These are phyloP conservation scores for Cheilosia pagana DNA, from an alignment of 2,888 invertebrate species.

Conservation along the genomic window DNA sequence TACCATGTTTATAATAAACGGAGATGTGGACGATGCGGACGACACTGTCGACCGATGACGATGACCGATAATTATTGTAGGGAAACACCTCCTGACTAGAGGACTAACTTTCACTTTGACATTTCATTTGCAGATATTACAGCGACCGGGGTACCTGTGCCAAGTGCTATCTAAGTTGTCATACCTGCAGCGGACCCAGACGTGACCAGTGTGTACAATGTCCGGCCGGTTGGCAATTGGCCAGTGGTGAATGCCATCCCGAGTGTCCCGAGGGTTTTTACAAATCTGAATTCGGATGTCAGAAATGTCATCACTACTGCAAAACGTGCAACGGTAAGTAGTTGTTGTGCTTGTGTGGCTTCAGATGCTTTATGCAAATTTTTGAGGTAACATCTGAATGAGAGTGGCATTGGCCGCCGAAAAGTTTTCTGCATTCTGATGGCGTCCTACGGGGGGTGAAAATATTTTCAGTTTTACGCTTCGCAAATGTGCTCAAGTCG, in stretches of 20 bases:
- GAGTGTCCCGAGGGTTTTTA: conserved; percentile 95
- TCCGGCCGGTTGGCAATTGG: conserved; percentile 91
- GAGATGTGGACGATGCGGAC: neutral
- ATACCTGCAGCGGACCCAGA: conserved; percentile 93
- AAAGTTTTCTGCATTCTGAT: neutral
- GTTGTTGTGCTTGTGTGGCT: conserved; percentile 10
- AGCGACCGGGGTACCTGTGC: conserved; percentile 93
- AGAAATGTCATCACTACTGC: conserved; percentile 95
- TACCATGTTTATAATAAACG: conserved; percentile 14
- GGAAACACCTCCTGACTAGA: neutral
- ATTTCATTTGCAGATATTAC: conserved; percentile 87
- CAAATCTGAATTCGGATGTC: conserved; percentile 91
- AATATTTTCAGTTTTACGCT: conserved; percentile 10
- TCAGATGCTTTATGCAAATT: conserved; percentile 14
- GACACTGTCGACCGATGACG: conserved; percentile 1
- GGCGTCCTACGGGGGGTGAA: conserved; percentile 2
- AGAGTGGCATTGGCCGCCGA: neutral
- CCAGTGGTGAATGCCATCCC: conserved; percentile 93
- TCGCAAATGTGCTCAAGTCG: conserved; percentile 23
- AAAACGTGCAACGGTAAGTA: conserved; percentile 91
- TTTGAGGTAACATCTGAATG: conserved; percentile 4
- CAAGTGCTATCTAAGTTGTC: conserved; percentile 93
- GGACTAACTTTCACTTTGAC: conserved; percentile 37
- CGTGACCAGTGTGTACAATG: conserved; percentile 94
- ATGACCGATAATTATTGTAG: conserved; percentile 23